phyloP scores from a whole-genome alignment of 2,888 invertebrate genomes.

The Epicampocera succincta region DNA sequence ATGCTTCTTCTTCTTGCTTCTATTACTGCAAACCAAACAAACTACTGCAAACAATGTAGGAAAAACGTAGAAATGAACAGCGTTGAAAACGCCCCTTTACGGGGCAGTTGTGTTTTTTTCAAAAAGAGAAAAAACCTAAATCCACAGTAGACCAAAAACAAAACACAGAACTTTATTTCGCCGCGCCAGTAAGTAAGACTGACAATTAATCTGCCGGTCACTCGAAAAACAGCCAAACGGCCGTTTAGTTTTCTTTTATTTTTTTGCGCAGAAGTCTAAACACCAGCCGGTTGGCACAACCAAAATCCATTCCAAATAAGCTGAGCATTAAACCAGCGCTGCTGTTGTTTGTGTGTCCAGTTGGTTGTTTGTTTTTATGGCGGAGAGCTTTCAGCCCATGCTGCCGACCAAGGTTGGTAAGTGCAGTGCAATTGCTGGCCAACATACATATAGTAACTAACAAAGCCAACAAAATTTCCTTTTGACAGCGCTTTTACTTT shows the following conservation, averaged over 20 bases:
- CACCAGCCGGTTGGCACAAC: conserved; percentile 36
- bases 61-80: conserved; percentile 22
- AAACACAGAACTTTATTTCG: conserved; percentile 55
- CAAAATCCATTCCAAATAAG: conserved; percentile 29
- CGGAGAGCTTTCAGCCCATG: conserved; percentile 36
- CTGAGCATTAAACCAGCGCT: neutral
- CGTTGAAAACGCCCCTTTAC: conserved; percentile 18
- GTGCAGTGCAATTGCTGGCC: too few relatives aligned
- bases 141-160: conserved; percentile 37
- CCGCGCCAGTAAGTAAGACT: conserved; percentile 43
- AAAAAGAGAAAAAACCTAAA: conserved; percentile 46
- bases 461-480: too few relatives aligned
- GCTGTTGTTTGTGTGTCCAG: neutral
- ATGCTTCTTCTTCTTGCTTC: neutral
- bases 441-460: too few relatives aligned
- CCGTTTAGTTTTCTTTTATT: neutral
- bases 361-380: conserved; percentile 21
- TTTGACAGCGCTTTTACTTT: too few relatives aligned
- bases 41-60: neutral
- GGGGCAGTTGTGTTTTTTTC: conserved; percentile 5
- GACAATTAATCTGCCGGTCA: conserved; percentile 12
- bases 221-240: conserved; percentile 5
- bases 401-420: too few relatives aligned
- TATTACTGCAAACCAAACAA: conserved; percentile 1
- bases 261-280: neutral